phyloP scores from a whole-genome alignment of 1,140 invertebrate genomes.

The Lepidurus couesii region DNA sequence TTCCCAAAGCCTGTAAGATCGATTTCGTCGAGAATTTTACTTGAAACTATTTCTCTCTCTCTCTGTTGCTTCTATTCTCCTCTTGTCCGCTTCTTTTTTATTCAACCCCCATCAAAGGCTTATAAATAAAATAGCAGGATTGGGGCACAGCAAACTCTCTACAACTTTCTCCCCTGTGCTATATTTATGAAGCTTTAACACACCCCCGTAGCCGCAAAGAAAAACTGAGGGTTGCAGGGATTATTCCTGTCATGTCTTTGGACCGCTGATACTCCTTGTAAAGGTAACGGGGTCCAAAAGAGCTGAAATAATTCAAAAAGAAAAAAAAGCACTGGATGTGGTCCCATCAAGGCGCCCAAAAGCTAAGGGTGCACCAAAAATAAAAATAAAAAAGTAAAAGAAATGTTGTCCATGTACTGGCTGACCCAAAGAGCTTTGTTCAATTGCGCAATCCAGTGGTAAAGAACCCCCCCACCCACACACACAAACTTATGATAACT shows the following conservation, averaged over 20 bases:
- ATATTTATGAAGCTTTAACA: slow-evolving; percentile 12
- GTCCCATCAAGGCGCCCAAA: too few relatives aligned
- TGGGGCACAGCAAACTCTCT: background rate
- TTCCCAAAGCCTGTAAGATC: background rate
- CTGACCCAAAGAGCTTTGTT: background rate
- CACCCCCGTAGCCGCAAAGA: background rate
- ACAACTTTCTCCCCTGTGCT: background rate
- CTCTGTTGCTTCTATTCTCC: background rate
- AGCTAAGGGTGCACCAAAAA: too few relatives aligned
- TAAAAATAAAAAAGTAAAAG: too few relatives aligned
- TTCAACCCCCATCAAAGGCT: slow-evolving; percentile 4
- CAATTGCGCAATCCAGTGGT: slow-evolving; percentile 18
- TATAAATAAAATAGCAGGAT: slow-evolving; percentile 20
- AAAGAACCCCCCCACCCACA: background rate
- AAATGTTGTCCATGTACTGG: too few relatives aligned
- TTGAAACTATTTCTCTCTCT: background rate
- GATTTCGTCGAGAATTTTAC: background rate
- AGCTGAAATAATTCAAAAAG: too few relatives aligned
- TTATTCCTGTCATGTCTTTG: background rate
- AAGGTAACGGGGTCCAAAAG: too few relatives aligned
- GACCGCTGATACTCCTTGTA: background rate
- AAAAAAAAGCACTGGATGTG: too few relatives aligned
- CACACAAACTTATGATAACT: background rate
- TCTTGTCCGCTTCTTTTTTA: background rate
- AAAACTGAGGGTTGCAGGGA: background rate